phyloP scores from a whole-genome alignment of 2,888 invertebrate genomes.

The Antheraea assamensis region DNA sequence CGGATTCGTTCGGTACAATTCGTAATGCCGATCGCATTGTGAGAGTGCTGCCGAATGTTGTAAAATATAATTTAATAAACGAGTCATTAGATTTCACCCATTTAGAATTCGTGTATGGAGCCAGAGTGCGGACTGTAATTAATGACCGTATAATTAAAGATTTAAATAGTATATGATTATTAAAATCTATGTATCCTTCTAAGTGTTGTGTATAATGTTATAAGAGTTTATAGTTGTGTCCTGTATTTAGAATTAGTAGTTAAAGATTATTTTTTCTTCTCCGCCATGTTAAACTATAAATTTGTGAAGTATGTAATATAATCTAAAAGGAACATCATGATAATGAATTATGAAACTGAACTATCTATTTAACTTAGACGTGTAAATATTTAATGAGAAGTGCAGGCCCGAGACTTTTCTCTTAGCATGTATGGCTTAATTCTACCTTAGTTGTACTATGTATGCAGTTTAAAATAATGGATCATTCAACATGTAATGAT shows the following conservation, averaged over 20 bases:
- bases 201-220: neutral
- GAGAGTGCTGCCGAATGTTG: slow-evolving; percentile 51
- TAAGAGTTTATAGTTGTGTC: neutral
- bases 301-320: neutral
- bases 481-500: slow-evolving; percentile 34
- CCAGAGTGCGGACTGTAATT: slow-evolving; percentile 53
- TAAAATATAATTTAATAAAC: slow-evolving; percentile 50
- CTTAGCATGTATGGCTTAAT: slow-evolving; percentile 43
- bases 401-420: slow-evolving; percentile 37
- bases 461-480: slow-evolving; percentile 35
- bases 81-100: slow-evolving; percentile 63
- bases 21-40: slow-evolving; percentile 51
- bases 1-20: slow-evolving; percentile 63
- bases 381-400: slow-evolving; percentile 56
- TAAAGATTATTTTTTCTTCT: neutral
- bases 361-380: slow-evolving; percentile 29
- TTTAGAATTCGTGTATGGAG: slow-evolving; percentile 68
- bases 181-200: neutral
- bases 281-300: neutral
- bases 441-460: slow-evolving; percentile 46
- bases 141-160: slow-evolving; percentile 49
- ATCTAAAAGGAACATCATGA: neutral
- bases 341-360: slow-evolving; percentile 20
- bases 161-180: neutral
- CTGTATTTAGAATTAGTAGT: neutral